Percentiles rank a stretch among this genome's conserved stretches.
Evolutionary conservation across 2,888 invertebrate genomes (phyloP).

Genomic region (Melinopterus prodromus): DNA sequence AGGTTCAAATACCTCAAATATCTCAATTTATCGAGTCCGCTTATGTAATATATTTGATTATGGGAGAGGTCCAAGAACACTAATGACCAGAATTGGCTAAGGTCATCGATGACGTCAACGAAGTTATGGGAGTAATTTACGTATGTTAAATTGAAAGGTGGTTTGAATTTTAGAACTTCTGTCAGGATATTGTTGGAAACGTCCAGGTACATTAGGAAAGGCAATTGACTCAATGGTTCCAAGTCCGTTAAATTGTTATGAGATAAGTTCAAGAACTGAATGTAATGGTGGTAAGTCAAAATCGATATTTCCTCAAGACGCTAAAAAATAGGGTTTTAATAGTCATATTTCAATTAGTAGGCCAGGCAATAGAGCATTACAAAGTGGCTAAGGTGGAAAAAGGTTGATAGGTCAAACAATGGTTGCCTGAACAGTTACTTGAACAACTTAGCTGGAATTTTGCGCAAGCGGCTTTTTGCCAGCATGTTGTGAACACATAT

Average conservation of each 20-base stretch:
- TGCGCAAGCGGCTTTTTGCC: too few relatives aligned
- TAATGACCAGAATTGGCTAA: conserved; percentile 69
- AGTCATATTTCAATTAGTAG: not conserved
- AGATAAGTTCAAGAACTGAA: conserved; percentile 69
- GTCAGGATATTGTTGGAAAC: conserved; percentile 66
- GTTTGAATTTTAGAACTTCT: conserved; percentile 64
- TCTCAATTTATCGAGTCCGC: conserved; percentile 64
- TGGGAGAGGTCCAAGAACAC: conserved; percentile 68
- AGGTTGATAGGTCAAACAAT: too few relatives aligned
- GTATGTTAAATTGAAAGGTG: conserved; percentile 69
- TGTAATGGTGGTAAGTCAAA: conserved; percentile 64
- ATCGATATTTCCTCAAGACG: conserved; percentile 62
- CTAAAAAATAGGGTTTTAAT: conserved; percentile 49
- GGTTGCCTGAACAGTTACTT: too few relatives aligned
- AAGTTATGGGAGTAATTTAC: conserved; percentile 69
- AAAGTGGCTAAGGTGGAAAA: too few relatives aligned
- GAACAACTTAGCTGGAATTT: too few relatives aligned
- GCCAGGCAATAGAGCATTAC: too few relatives aligned
- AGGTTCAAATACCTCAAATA: conserved; percentile 67
- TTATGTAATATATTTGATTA: conserved; percentile 67
- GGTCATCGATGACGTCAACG: conserved; percentile 64
- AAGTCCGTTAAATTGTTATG: conserved; percentile 65
- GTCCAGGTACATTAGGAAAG: conserved; percentile 67
- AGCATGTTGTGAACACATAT: too few relatives aligned
- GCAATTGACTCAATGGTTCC: conserved; percentile 63